Base-by-base conservation (phyloP, 1,140 invertebrate genomes). In the Musca domestica region DNA sequence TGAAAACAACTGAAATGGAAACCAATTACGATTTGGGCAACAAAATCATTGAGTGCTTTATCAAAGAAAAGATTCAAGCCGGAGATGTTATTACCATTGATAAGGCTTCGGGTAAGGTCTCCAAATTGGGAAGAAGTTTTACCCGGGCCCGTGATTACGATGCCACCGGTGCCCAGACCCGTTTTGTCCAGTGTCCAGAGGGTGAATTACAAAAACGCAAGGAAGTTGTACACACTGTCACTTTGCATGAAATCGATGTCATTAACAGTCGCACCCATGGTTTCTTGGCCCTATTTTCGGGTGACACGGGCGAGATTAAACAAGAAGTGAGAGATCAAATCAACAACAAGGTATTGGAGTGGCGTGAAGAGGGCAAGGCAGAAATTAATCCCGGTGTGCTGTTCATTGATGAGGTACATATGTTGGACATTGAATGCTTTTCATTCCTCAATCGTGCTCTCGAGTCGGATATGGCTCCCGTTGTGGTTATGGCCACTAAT, bases 1-100 rank as follows among this genome's bases (percentile, higher is more conserved):
- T 99, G 20, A 99, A 99, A 86, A 99, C 97, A 2, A 99, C 96
- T 1, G 98, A 99, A 82, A 99, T 99, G 98, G 98, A 99, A 84
- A 99, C 98, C 0, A 92, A 98, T 69, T 99, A 99, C 83, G 98
- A 99, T 83, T 87, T 99, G 74, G 98, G 98, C 25, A 93, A 92
- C 64, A 99, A 99, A 87, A 99, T 99, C 91, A 98, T 99, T 68
- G 98, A 99, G 81, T 93, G 92, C 67, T 87, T 99, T 47, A 91
- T 95, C 72, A 98, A 98, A 80, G 97, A 99, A 82, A 98, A 98
- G 84, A 91, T 95, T n/a, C 92, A 94, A 87, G 90, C 93, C 56
- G 96, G 96, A 6, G 96, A 99, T 84, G 94, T 99, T 3, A 95
- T 99, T 25, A 97, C 95, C 1, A 98, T 99, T 75, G 96, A 99